Percentiles rank a stretch among this genome's conserved stretches.
Conservation (phyloP, 1,140 invertebrate species). For the Andricus grossulariae region DNA sequence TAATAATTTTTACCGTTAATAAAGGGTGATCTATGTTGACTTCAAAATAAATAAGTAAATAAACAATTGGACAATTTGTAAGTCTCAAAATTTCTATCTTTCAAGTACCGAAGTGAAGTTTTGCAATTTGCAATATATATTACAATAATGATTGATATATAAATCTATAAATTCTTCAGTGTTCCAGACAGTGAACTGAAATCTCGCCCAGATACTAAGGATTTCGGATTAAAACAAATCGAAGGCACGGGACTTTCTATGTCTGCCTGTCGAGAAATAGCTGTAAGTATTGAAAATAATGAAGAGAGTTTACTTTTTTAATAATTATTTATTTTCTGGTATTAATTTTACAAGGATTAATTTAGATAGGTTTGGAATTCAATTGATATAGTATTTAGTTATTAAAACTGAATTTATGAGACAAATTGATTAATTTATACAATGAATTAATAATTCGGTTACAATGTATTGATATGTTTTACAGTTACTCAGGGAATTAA, state of each 20-base stretch:
- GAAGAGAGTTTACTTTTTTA: too few relatives aligned
- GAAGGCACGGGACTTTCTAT: constrained; percentile 99
- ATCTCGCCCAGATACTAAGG: constrained; percentile 83
- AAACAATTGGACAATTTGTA: too few relatives aligned
- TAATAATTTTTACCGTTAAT: too few relatives aligned
- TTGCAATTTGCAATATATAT: background rate
- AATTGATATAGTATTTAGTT: too few relatives aligned
- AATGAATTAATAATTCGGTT: too few relatives aligned
- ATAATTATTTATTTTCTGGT: background rate
- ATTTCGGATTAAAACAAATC: constrained; percentile 99
- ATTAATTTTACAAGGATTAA: background rate
- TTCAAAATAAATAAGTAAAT: too few relatives aligned
- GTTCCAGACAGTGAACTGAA: constrained; percentile 74
- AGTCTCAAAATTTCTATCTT: too few relatives aligned
- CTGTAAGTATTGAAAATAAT: constrained; percentile 81
- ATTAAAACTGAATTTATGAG: background rate
- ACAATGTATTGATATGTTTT: constrained; percentile 66
- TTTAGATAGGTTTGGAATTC: too few relatives aligned
- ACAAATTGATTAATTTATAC: background rate
- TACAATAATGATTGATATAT: constrained; percentile 11
- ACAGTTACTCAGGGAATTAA: constrained; percentile 96
- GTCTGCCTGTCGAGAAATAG: constrained; percentile 99
- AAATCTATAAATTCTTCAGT: constrained; percentile 46
- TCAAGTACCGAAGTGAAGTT: background rate
- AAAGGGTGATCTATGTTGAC: too few relatives aligned